Percentiles rank a stretch among this genome's conserved stretches.
Conservation (phyloP, 2,113 vertebrate genomes). For the Phyllostomus hastatus region DNA sequence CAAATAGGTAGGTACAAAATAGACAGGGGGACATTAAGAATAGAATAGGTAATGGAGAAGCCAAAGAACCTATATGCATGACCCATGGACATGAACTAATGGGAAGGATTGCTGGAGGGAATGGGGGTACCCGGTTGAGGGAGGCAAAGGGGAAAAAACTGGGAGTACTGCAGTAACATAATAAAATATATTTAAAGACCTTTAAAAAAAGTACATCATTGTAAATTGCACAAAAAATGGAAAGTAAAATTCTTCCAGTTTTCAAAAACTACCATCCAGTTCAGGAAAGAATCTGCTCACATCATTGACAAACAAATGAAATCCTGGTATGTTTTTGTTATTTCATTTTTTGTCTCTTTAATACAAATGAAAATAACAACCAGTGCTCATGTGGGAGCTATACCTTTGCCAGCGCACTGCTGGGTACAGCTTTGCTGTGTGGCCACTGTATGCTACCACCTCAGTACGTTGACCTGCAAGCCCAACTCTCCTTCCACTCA, state of each 20-base stretch:
- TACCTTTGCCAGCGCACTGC: neutral
- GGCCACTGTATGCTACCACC: neutral
- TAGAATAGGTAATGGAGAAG: no score
- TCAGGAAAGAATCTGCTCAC: neutral
- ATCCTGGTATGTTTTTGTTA: neutral
- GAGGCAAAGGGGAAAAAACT: no score
- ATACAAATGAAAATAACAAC: neutral
- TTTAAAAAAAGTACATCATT: neutral
- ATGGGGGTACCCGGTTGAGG: no score
- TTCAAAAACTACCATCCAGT: neutral
- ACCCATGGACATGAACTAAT: no score
- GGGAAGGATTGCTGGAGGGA: no score
- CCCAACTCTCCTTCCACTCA: neutral
- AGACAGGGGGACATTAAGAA: no score
- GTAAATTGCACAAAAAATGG: neutral
- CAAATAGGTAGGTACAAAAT: no score
- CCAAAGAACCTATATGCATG: no score
- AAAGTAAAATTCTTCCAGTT: neutral
- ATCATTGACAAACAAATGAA: neutral
- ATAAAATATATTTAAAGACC: no score
- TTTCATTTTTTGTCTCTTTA: neutral
- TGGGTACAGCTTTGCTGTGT: fast-evolving
- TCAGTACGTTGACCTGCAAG: neutral
- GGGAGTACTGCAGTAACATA: no score
- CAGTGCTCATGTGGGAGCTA: neutral